These are phyloP conservation scores for Xiphias gladius DNA, from an alignment of 2,113 vertebrate species.

Conservation along the genomic window DNA sequence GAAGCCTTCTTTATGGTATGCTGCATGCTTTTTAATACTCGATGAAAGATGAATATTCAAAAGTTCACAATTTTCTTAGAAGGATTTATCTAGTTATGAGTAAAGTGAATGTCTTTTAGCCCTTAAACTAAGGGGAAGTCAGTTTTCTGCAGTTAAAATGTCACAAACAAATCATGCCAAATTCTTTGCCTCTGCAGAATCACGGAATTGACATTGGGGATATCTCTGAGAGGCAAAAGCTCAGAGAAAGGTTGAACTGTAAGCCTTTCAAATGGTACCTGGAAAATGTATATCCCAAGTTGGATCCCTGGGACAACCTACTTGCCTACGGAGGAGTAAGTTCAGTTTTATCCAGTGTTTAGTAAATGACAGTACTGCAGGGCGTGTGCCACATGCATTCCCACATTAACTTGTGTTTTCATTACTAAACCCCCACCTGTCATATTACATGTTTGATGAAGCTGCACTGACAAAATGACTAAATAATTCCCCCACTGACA, in stretches of 20 bases:
- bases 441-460: not conserved
- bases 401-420: not conserved
- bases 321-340: conserved; percentile 78
- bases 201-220: conserved; percentile 95
- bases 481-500: conserved; percentile 20
- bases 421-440: not conserved
- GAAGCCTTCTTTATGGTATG: not conserved
- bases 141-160: not conserved
- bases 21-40: not conserved
- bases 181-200: conserved; percentile 80
- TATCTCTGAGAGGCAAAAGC: conserved; percentile 88
- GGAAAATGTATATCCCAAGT: conserved; percentile 92
- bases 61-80: too few relatives aligned
- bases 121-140: not conserved
- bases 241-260: conserved; percentile 91
- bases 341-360: accelerated
- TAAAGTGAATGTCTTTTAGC: too few relatives aligned
- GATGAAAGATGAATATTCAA: not conserved
- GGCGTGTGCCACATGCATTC: not conserved
- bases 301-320: conserved; percentile 75
- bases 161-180: not conserved
- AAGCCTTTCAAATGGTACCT: conserved; percentile 97
- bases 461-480: not conserved
- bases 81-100: too few relatives aligned
- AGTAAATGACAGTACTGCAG: not conserved